Evolutionary conservation across 1,140 invertebrate genomes (phyloP), one percentile per base, ranked within the genome.

Genomic region (Magallana gigas): DNA sequence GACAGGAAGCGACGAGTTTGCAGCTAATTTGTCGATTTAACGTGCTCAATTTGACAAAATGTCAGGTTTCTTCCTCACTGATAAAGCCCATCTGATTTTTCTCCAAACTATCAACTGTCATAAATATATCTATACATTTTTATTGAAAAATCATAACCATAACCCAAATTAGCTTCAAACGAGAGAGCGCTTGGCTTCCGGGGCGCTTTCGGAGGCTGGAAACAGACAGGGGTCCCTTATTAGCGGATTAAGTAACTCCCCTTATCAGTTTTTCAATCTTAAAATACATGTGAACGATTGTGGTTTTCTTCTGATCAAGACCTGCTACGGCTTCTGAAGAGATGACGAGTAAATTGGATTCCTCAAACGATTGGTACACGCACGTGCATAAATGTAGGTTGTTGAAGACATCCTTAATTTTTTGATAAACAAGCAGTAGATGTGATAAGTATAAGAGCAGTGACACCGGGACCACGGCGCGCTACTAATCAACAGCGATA

Each of bases 81-180:
- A 76, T 76, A 76, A 76, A 36, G 9, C 68, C 68, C 18, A 12
- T 29, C 60, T 62, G 60, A 62, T 62, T 62, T 62, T 62, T 62
- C 60, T 62, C 68, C 14, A 76, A 76, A 76, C 68, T 9, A 76
- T 76, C 68, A 29, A 76, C 68, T 76, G 68, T 29, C 68, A 76
- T 8, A 76, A 76, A 48, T 18, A 76, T 76, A 76, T 76, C 68
- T 76, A 76, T 76, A 76, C 18, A 76, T 76, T 76, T 76, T 76
- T 76, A 76, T 76, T 76, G 23, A 76, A 76, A 76, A 76, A 76
- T 76, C 23, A 76, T 76, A 76, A 76, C 68, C 68, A 76, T 76
- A 76, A 76, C 36, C 12, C 29, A 76, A 76, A 76, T 76, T 76
- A 76, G 68, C 68, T 12, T 76, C 18, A 76, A 29, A 29, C 68